Evolutionary conservation across 1,140 invertebrate species (phyloP), one percentile per base, ranked within the genome.

Genomic region (Plectrocnemia conspersa): DNA sequence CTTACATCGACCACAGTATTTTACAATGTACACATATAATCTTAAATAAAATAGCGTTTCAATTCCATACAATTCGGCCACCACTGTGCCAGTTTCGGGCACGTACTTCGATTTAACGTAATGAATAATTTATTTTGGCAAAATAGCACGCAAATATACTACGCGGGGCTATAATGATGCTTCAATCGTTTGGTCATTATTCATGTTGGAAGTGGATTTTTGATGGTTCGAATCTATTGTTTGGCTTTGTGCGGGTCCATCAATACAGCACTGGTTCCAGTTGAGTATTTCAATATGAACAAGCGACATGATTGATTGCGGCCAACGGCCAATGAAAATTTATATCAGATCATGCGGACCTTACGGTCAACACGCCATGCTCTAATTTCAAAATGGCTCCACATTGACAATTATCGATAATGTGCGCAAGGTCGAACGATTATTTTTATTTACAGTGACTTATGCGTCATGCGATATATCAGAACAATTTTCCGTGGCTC

Each of bases 271-370:
- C n/a, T 21, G 42, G 42, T 22, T n/a, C 23, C 42, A 16, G 22
- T 10, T 11, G 10, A 32, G 19, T 24, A 50, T 50, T 50, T 50
- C 47, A 50, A 50, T 50, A 18, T 16, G 47, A 50, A 50, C 47
- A 47, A 47, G 44, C 24, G 23, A 27, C 23, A 50, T 50, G 47
- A 50, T 50, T 50, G 47, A 50, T 50, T 50, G 25, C n/a, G 21
- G 42, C 9, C 11, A 11, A 45, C 35, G 18, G 18, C 25, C 29
- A 47, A 47, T 47, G 44, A 19, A 23, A 48, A 24, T 22, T 35
- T 11, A 2, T 16, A 50, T 50, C 47, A 13, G 33, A 50, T 50
- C 33, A 21, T 11, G n/a, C 6, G 27, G 27, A 29, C 27, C 27
- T 15, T 11, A 15, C 32, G 16, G n/a, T 35, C n/a, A 35, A 35